Base-by-base conservation (phyloP, 2,113 vertebrate species). In the Rhinogobius similis region DNA sequence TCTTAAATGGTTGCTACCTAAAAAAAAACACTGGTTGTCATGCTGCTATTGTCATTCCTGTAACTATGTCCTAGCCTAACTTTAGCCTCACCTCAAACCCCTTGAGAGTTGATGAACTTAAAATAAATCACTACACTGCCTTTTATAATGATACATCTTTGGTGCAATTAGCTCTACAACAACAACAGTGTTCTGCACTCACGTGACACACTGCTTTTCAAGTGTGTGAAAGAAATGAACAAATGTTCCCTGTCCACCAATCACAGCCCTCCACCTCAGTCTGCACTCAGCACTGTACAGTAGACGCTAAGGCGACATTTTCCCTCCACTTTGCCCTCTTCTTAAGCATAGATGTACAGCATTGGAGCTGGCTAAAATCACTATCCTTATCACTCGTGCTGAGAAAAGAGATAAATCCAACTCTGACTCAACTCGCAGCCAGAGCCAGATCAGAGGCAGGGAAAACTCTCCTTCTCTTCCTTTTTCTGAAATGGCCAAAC, bases 261-360 rank as follows among this genome's bases (percentile, higher is more conserved):
- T 93, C 92, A 93, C 88, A 86, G 81, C 36, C 85, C 39, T 93
- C 92, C 92, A 94, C 91, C 92, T 93, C 89, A 84, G 87, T 82
- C 86, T 86, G 86, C 81, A 72, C 86, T 77, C 83, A 70, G 85
- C 65, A 53, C 84, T 62, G 65, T 87, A 82, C 87, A 63, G 78
- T 81, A 74, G 43, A 41, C 36, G 38, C 21, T 68, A 16, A 50
- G 87, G 79, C 76, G 86, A 90, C 90, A 88, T 90, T 88, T 90
- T 91, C 89, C 92, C 89, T 91, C 87, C 81, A 77, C 86, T 86
- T 86, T 82, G 67, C 75, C 71, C 59, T 74, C 75, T 62, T 62
- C 64, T 1, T 56, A 43, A 21, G 29, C 56, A 65, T 66, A 8
- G 67, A 72, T 76, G 14, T 16, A 36, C 21, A 50, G 5, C 58